These are phyloP conservation scores for Hyposoter didymator DNA, from an alignment of 2,888 invertebrate genomes.

Conservation along the genomic window DNA sequence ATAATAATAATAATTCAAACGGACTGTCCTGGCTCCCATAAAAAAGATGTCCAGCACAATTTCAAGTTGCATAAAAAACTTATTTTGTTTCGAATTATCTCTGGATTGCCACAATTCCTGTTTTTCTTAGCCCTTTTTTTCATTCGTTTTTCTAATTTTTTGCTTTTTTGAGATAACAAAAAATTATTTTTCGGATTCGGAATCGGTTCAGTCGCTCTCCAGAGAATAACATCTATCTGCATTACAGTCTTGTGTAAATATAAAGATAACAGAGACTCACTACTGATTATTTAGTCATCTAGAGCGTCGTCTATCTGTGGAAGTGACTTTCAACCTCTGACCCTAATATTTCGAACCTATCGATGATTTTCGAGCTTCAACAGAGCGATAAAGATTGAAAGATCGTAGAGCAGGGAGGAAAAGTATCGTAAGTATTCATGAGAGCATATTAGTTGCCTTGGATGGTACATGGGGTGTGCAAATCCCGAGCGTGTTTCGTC, in stretches of 20 bases:
- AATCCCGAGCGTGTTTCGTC: slow-evolving; percentile 71
- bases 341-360: neutral
- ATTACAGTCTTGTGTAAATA: too few relatives aligned
- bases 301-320: neutral
- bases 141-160: too few relatives aligned
- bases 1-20: neutral
- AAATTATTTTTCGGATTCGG: too few relatives aligned
- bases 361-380: neutral
- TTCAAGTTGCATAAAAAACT: neutral
- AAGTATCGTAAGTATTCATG: slow-evolving; percentile 35
- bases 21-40: neutral
- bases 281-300: neutral
- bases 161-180: too few relatives aligned
- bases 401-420: neutral
- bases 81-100: too few relatives aligned
- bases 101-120: too few relatives aligned
- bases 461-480: slow-evolving; percentile 74
- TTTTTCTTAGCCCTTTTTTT: too few relatives aligned
- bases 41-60: neutral
- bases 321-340: neutral
- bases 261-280: neutral
- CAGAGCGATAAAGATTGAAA: neutral
- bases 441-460: slow-evolving; percentile 74
- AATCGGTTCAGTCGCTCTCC: too few relatives aligned
- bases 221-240: too few relatives aligned